Evolutionary conservation across 2,797 vertebrate species (phyloP), one percentile per base, ranked within the genome.

Genomic region (Microchirus variegatus): DNA sequence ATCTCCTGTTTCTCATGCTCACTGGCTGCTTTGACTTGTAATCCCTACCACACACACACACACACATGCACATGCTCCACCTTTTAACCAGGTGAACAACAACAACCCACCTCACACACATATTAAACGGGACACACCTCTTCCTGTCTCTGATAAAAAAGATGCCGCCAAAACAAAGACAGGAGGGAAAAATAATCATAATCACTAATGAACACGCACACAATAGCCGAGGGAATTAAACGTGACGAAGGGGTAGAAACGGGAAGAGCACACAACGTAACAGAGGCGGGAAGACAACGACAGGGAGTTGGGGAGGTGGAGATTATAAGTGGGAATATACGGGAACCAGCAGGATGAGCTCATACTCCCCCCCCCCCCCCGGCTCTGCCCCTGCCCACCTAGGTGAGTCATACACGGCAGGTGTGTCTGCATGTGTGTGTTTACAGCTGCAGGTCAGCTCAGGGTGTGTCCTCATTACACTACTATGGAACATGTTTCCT

Each of bases 1-100:
- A 78, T 83, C 83, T 87, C 84, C 62, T 78, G 79, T 89, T 87
- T 89, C 83, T 87, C 88, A 89, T 76, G 56, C 70, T 80, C 71
- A 59, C 69, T 78, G 75, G 53, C 75, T 82, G 68, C 70, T 82
- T 70, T 68, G 60, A 77, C 80, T 76, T 76, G 70, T 85, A 87
- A 87, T 82, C 72, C 72, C 56, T 53, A 71, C 78, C 63, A 63
- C 57, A 71, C 26, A 42, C 14, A 64, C 63, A 62, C 62, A 53
- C 52, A 65, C 73, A 63, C 48, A 18, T 17, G 9, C 16, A 57
- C 59, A 59, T 17, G 51, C 54, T 53, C 73, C 52, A 42, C 69
- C 67, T 67, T 78, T 62, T 67, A 82, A 81, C 63, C 59, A 79
- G 80, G 59, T 86, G 61, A 90, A 84, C 70, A 80, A 84, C 70